Evolutionary conservation across 2,888 invertebrate species (phyloP).

Genomic region (Anarsia innoxiella): DNA sequence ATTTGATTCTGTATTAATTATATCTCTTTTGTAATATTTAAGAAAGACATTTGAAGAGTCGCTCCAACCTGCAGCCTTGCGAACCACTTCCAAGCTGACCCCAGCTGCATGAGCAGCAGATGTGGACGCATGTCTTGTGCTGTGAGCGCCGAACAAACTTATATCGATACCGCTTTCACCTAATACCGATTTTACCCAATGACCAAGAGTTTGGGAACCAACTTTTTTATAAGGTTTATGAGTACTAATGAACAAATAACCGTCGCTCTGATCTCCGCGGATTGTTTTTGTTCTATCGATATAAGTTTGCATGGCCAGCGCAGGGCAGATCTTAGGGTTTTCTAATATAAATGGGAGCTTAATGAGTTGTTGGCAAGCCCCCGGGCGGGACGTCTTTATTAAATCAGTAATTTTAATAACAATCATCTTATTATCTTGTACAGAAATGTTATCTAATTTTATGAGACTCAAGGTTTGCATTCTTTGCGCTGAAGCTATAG

Average conservation of each 20-base stretch:
- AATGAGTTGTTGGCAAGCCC: slow-evolving; percentile 9
- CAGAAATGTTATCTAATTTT: slow-evolving; percentile 3
- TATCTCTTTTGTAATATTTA: slow-evolving; percentile 1
- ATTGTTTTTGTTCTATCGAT: slow-evolving; percentile 5
- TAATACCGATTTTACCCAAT: slow-evolving; percentile 3
- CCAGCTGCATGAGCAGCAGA: slow-evolving; percentile 10
- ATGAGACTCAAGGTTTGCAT: slow-evolving; percentile 4
- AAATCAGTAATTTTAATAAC: slow-evolving; percentile 12
- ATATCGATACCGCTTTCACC: slow-evolving; percentile 2
- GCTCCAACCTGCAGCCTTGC: slow-evolving; percentile 17
- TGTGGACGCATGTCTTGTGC: slow-evolving; percentile 5
- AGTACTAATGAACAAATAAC: background rate
- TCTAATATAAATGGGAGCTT: slow-evolving; percentile 9
- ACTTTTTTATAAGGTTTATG: slow-evolving; percentile 5
- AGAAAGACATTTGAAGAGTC: slow-evolving; percentile 9
- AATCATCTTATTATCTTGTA: background rate
- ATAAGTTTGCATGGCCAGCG: slow-evolving; percentile 8
- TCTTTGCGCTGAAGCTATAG: slow-evolving; percentile 8
- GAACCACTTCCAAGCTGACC: slow-evolving; percentile 15
- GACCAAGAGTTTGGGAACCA: background rate
- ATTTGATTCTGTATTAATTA: background rate
- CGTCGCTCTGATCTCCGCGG: background rate
- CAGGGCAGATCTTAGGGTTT: slow-evolving; percentile 13
- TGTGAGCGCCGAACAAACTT: background rate
- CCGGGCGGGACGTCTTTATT: slow-evolving; percentile 12